Conservation (phyloP, 2,888 invertebrate species). For the Halocaridina rubra region DNA sequence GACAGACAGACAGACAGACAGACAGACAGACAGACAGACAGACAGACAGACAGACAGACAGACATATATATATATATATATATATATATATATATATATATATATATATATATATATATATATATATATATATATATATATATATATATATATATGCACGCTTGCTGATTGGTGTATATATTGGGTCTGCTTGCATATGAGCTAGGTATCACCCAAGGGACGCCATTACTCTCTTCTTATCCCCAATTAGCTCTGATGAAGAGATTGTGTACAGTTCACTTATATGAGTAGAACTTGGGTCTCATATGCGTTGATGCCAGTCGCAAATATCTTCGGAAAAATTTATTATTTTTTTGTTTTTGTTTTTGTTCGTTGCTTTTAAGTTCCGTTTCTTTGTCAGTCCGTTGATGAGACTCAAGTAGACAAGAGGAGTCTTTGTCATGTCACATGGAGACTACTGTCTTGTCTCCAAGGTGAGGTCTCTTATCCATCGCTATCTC, state of each 20-base stretch:
- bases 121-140: background rate
- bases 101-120: background rate
- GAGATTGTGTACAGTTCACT: too few relatives aligned
- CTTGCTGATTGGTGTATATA: too few relatives aligned
- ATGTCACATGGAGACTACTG: background rate
- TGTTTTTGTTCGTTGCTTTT: background rate
- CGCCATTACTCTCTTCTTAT: too few relatives aligned
- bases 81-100: background rate
- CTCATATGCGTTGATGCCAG: too few relatives aligned
- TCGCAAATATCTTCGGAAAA: too few relatives aligned
- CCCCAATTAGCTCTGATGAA: too few relatives aligned
- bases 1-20: background rate
- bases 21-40: background rate
- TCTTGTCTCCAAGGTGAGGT: background rate
- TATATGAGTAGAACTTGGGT: too few relatives aligned
- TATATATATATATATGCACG: background rate
- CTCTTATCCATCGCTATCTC: background rate
- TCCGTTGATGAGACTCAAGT: background rate
- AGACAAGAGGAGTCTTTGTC: background rate
- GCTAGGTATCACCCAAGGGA: too few relatives aligned
- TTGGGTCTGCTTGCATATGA: too few relatives aligned
- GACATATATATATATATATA: background rate
- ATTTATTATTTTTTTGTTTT: background rate
- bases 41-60: background rate
- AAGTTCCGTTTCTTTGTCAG: background rate